phyloP scores from a whole-genome alignment of 2,797 vertebrate genomes.

The Enteromius mattozi region DNA sequence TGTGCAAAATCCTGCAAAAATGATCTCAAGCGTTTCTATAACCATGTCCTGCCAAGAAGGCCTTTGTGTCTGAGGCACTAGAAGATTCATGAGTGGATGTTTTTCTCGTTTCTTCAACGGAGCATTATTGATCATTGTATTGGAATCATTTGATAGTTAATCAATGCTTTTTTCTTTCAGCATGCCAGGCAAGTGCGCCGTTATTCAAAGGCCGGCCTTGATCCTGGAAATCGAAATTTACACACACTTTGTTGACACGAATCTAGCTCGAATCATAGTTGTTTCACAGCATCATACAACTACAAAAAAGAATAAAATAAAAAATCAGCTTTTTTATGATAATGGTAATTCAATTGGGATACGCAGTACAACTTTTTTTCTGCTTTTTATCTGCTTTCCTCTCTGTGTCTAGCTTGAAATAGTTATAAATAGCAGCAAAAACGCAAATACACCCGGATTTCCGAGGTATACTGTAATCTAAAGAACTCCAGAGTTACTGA shows the following conservation, averaged over 20 bases:
- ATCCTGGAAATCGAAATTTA: conserved; percentile 64
- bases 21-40: conserved; percentile 37
- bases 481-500: conserved; percentile 27
- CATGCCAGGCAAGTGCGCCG: conserved; percentile 55
- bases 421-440: background rate
- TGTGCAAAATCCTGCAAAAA: background rate
- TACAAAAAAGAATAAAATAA: background rate
- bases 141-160: conserved; percentile 86
- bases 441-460: background rate
- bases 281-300: background rate
- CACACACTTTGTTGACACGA: background rate
- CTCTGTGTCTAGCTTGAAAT: background rate
- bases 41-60: conserved; percentile 54
- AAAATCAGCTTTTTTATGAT: background rate
- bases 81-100: conserved; percentile 65
- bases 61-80: conserved; percentile 63
- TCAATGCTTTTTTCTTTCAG: conserved; percentile 82
- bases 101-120: conserved; percentile 66
- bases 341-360: background rate
- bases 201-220: conserved; percentile 75
- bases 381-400: background rate
- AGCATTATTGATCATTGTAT: conserved; percentile 80
- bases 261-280: background rate
- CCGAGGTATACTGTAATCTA: background rate
- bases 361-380: background rate